Evolutionary conservation across 2,888 invertebrate species (phyloP).

Genomic region (Drosophila subsilvestris): DNA sequence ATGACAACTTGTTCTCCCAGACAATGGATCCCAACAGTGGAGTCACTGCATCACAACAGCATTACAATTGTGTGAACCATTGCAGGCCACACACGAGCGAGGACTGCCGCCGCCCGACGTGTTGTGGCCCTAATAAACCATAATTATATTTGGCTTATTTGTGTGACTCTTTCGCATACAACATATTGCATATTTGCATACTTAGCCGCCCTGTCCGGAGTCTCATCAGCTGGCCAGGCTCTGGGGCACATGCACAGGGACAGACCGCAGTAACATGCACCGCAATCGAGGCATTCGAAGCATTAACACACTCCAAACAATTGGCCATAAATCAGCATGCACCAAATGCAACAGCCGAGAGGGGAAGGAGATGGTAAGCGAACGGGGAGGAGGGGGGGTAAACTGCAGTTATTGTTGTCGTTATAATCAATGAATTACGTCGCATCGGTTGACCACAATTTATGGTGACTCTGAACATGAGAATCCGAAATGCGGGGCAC

Average conservation of each 20-base stretch:
- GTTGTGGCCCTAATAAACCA: slow-evolving; percentile 57
- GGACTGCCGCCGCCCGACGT: slow-evolving; percentile 3
- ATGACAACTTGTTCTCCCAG: slow-evolving; percentile 2
- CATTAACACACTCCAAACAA: slow-evolving; percentile 57
- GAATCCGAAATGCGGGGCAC: slow-evolving; percentile 64
- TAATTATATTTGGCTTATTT: slow-evolving; percentile 69
- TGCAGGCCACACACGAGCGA: slow-evolving; percentile 41
- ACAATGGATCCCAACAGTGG: slow-evolving; percentile 7
- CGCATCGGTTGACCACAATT: slow-evolving; percentile 79
- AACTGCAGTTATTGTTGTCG: slow-evolving; percentile 73
- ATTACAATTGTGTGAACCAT: slow-evolving; percentile 70
- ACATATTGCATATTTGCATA: background rate
- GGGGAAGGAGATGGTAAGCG: background rate
- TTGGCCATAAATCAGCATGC: slow-evolving; percentile 73
- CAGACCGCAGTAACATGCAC: slow-evolving; percentile 31
- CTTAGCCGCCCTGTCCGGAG: background rate
- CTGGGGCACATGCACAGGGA: slow-evolving; percentile 16
- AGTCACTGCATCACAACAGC: slow-evolving; percentile 2
- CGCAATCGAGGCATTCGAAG: slow-evolving; percentile 31
- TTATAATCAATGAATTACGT: slow-evolving; percentile 80
- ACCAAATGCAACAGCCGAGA: slow-evolving; percentile 52
- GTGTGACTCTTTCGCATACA: slow-evolving; percentile 16
- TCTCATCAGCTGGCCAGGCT: slow-evolving; percentile 42
- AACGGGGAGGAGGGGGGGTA: background rate
- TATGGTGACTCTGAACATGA: slow-evolving; percentile 75